A percentile compares a stretch with the other conserved stretches of the same genome.
Evolutionary conservation across 2,113 vertebrate genomes (phyloP).

Genomic region (Heteronetta atricapilla): DNA sequence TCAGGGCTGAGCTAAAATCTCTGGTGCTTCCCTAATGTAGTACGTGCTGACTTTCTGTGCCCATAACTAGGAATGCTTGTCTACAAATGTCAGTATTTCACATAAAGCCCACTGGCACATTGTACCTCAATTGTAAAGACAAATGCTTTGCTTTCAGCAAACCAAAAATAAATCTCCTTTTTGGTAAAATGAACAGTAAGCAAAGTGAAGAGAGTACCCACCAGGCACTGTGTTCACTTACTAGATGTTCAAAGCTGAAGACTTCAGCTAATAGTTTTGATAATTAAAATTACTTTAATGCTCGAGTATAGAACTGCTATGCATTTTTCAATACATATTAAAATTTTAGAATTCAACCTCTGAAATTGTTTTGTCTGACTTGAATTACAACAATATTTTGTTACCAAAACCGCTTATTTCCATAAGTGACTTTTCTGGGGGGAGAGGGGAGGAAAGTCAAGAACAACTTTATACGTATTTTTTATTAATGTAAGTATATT

Average conservation of each 20-base stretch:
- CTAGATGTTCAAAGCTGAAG: background rate
- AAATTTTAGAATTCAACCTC: background rate
- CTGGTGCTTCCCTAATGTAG: background rate
- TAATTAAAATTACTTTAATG: background rate
- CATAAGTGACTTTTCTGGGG: background rate
- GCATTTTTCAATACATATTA: background rate
- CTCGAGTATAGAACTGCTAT: background rate
- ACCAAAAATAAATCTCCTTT: background rate
- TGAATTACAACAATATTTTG: background rate
- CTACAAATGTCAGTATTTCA: background rate
- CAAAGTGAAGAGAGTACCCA: background rate
- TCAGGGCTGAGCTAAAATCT: background rate
- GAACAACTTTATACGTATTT: too few relatives aligned
- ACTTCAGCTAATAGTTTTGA: background rate
- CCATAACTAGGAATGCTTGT: background rate
- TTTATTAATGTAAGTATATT: too few relatives aligned
- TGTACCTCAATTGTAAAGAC: background rate
- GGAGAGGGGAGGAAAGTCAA: too few relatives aligned
- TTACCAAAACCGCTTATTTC: background rate
- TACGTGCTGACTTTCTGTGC: accelerated
- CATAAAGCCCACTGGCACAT: background rate
- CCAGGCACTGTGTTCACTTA: background rate
- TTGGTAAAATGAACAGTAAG: background rate
- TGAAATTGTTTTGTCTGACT: background rate
- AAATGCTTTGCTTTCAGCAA: background rate